A percentile compares a stretch with the other conserved stretches of the same genome.
Evolutionary conservation across 2,113 vertebrate genomes (phyloP).

Genomic region (Eurystomus gularis): DNA sequence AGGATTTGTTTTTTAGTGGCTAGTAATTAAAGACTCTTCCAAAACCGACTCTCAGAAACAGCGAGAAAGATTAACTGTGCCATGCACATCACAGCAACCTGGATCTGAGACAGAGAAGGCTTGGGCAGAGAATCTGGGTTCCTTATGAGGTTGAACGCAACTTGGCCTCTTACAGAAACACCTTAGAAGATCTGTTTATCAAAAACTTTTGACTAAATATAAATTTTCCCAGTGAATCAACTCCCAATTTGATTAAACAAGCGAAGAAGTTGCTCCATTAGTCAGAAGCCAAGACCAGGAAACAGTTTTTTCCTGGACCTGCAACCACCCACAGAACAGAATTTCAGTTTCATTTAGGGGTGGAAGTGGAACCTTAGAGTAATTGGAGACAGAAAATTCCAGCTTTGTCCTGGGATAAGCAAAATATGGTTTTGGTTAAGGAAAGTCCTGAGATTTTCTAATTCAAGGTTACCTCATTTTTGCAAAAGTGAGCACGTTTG

Average conservation of each 20-base stretch:
- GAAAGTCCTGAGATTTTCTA: not conserved
- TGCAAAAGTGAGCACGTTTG: not conserved
- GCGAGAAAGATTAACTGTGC: not conserved
- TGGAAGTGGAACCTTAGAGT: not conserved
- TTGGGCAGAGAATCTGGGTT: not conserved
- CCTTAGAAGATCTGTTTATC: not conserved
- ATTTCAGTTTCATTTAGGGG: not conserved
- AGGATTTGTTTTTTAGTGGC: not conserved
- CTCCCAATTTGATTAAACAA: not conserved
- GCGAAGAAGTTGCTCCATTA: not conserved
- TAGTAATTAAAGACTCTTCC: not conserved
- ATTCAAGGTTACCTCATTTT: not conserved
- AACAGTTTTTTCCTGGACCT: not conserved
- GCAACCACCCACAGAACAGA: not conserved
- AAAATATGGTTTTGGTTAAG: not conserved
- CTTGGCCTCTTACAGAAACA: not conserved
- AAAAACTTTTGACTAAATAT: not conserved
- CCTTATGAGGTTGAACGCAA: not conserved
- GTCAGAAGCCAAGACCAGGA: not conserved
- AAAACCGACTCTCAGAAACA: not conserved
- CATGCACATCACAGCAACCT: not conserved
- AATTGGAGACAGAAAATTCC: not conserved
- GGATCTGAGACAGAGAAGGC: not conserved
- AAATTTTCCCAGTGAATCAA: not conserved
- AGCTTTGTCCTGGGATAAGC: not conserved